phyloP scores from a whole-genome alignment of 2,113 vertebrate species.

The Psophia crepitans region DNA sequence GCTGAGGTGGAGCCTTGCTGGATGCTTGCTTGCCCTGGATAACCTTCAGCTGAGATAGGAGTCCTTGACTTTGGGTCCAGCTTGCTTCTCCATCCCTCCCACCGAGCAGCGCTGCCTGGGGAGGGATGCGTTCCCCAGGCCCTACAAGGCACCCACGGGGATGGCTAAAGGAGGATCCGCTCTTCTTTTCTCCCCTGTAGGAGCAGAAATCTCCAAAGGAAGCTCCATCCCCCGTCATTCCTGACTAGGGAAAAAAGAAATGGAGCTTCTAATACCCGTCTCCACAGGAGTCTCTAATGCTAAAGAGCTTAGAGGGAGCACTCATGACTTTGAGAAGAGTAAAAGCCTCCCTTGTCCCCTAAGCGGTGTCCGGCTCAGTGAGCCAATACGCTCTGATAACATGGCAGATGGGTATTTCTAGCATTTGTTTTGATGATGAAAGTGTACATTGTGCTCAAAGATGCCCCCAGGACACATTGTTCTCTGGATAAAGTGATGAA shows the following conservation, averaged over 20 bases:
- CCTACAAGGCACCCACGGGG: neutral
- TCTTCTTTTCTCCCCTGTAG: neutral
- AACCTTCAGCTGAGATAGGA: neutral
- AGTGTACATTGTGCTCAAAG: slow-evolving; percentile 61
- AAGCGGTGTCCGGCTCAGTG: slow-evolving; percentile 61
- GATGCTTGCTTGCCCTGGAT: neutral
- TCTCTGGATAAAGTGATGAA: slow-evolving; percentile 41
- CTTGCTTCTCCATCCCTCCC: neutral
- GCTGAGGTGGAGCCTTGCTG: neutral
- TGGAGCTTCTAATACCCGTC: neutral
- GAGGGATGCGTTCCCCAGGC: accelerated
- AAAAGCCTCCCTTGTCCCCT: slow-evolving; percentile 53
- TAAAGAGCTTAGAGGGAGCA: slow-evolving; percentile 48
- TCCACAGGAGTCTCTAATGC: slow-evolving; percentile 37
- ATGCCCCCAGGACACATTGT: slow-evolving; percentile 67
- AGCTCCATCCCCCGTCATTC: neutral
- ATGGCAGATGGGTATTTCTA: slow-evolving; percentile 60
- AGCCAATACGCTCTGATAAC: slow-evolving; percentile 49
- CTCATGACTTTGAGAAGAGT: slow-evolving; percentile 61
- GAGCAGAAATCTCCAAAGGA: neutral
- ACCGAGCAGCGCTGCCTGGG: accelerated
- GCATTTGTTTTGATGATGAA: slow-evolving; percentile 66
- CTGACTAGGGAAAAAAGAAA: neutral
- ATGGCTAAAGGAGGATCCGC: neutral
- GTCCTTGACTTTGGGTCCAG: neutral